Evolutionary conservation across 2,888 invertebrate genomes (phyloP), one percentile per base, ranked within the genome.

Genomic region (Epinotia nisella): DNA sequence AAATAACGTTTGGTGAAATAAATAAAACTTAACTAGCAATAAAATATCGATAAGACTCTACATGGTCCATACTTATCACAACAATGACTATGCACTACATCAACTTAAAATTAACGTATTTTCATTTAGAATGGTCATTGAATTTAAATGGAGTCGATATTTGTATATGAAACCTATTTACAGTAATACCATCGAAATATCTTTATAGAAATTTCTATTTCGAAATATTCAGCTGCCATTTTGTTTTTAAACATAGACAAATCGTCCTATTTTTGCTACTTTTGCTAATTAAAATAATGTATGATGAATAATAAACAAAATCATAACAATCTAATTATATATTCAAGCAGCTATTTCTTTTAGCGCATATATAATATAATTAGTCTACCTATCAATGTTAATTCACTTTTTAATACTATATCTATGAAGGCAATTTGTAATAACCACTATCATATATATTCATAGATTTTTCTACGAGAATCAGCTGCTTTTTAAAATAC

Each of bases 61-160:
- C 71, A 76, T 82, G 82, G 81, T 80, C 81, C 82, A 74, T 78
- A 76, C 45, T 74, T 82, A 81, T 81, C 75, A 78, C 80, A 80
- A 70, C 74, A 76, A 80, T 77, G 76, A 79, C 78, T 81, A 78
- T 70, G 72, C 68, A 59, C 65, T 74, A 74, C 75, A 41, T 41
- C 58, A 35, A 62, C 35, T 39, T 56, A 49, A 67, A 67, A 65
- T 45, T 68, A 55, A 60, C 41, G 3, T 61, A 45, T 45, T 60
- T 15, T 45, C n/a, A n/a, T 29, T 53, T 62, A 53, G 19, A 35
- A 53, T 39, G 53, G 53, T 53, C 65, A 65, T 51, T 29, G 49
- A 35, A 15, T 58, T 29, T 29, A 29, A 29, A 51, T 55, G 39
- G 41, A 39, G 55, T 21, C 39, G 39, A 65, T 65, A 65, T 65